Conservation (phyloP, 2,888 invertebrate species). For the Cheilosia scutellata region DNA sequence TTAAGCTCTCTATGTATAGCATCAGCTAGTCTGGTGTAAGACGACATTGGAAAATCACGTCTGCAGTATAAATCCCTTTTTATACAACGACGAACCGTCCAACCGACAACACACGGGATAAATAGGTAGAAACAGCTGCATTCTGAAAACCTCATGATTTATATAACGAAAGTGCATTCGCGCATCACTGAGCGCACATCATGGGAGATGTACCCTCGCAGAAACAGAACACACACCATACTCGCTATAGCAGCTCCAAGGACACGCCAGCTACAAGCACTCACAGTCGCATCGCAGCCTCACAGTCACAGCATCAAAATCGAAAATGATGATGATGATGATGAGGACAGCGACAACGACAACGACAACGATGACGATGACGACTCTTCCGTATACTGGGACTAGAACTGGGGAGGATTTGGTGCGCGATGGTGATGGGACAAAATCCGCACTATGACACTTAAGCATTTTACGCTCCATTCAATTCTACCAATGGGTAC, state of each 20-base stretch:
- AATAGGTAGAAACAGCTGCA: constrained; percentile 69
- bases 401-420: constrained; percentile 4
- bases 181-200: constrained; percentile 72
- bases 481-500: constrained; percentile 70
- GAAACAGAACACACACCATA: constrained; percentile 31
- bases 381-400: constrained; percentile 15
- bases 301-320: constrained; percentile 57
- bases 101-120: constrained; percentile 44
- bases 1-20: neutral
- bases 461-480: constrained; percentile 75
- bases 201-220: constrained; percentile 42
- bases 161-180: constrained; percentile 75
- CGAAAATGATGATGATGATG: constrained; percentile 67
- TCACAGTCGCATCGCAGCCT: neutral
- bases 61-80: constrained; percentile 54
- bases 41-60: constrained; percentile 69
- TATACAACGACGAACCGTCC: constrained; percentile 33
- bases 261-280: constrained; percentile 37
- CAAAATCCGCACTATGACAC: constrained; percentile 74
- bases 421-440: constrained; percentile 57
- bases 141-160: constrained; percentile 68
- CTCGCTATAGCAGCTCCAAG: constrained; percentile 25
- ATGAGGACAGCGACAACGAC: constrained; percentile 15
- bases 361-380: neutral
- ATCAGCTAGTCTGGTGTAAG: constrained; percentile 37